Conservation (phyloP, 1,140 invertebrate genomes). For the Sesamia nonagrioides region DNA sequence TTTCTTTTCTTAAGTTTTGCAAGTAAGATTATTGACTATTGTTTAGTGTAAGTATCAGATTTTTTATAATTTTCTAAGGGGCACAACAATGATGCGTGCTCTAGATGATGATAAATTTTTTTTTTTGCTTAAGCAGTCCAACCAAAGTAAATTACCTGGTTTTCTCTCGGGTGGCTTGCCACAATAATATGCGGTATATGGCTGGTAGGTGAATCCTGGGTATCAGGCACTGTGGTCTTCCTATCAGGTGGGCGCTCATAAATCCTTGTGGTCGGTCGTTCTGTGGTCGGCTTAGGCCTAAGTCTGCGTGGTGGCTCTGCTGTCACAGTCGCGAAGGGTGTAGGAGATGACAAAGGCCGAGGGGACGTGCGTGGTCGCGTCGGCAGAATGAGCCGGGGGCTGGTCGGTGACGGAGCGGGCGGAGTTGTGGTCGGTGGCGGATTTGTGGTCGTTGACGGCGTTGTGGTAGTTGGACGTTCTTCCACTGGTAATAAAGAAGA, state of each 20-base stretch:
- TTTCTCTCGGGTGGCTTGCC: conserved; percentile 90
- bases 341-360: conserved; percentile 64
- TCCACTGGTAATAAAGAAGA: conserved; percentile 60
- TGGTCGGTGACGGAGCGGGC: conserved; percentile 57
- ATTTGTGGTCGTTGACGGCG: conserved; percentile 68
- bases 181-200: conserved; percentile 89
- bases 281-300: conserved; percentile 71
- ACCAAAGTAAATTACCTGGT: conserved; percentile 65
- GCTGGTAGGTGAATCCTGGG: conserved; percentile 74
- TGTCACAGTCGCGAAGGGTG: conserved; percentile 61
- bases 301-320: conserved; percentile 61
- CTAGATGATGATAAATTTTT: no score
- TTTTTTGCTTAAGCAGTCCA: not conserved
- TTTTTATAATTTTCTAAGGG: no score
- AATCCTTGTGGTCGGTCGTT: conserved; percentile 73
- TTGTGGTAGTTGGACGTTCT: conserved; percentile 69
- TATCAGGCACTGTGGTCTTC: conserved; percentile 72
- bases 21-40: no score
- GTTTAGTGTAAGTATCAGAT: no score
- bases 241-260: conserved; percentile 73
- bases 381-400: conserved; percentile 57
- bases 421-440: conserved; percentile 6
- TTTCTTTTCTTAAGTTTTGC: no score
- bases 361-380: conserved; percentile 58
- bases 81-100: no score